Evolutionary conservation across 2,797 vertebrate species (phyloP).

Genomic region (Ceyx erithaca): DNA sequence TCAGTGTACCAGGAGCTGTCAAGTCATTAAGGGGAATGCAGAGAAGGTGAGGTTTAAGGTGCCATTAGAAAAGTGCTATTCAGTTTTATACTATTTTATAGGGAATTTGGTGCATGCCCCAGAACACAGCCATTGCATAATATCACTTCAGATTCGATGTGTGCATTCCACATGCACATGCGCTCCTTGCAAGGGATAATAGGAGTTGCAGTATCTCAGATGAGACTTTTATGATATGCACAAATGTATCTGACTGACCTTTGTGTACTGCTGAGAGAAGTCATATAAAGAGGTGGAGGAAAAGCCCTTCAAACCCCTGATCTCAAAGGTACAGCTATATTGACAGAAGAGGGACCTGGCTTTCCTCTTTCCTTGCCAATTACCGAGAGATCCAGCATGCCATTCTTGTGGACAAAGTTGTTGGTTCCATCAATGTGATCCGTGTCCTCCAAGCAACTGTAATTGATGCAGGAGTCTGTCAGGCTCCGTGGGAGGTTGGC

Average conservation of each 20-base stretch:
- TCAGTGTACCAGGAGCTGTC: neutral
- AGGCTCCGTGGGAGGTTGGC: conserved; percentile 96
- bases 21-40: conserved; percentile 6
- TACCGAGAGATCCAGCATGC: conserved; percentile 97
- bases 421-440: conserved; percentile 97
- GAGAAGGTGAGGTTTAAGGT: conserved; percentile 32
- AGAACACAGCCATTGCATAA: neutral
- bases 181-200: conserved; percentile 3
- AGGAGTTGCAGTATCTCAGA: conserved; percentile 49
- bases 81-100: neutral
- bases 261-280: conserved; percentile 43
- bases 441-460: conserved; percentile 93
- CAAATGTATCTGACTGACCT: conserved; percentile 61
- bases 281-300: conserved; percentile 51
- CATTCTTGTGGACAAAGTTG: conserved; percentile 97
- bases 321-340: conserved; percentile 47
- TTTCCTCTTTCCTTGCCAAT: conserved; percentile 62
- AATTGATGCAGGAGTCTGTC: conserved; percentile 99
- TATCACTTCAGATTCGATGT: neutral
- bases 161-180: conserved; percentile 66
- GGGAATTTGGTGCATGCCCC: conserved; percentile 34
- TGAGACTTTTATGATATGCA: conserved; percentile 26
- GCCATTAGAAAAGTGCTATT: conserved; percentile 14
- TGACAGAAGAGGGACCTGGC: conserved; percentile 43
- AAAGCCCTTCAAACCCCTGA: conserved; percentile 60